Conservation (phyloP, 2,113 vertebrate genomes). For the Melanerpes aurifrons region DNA sequence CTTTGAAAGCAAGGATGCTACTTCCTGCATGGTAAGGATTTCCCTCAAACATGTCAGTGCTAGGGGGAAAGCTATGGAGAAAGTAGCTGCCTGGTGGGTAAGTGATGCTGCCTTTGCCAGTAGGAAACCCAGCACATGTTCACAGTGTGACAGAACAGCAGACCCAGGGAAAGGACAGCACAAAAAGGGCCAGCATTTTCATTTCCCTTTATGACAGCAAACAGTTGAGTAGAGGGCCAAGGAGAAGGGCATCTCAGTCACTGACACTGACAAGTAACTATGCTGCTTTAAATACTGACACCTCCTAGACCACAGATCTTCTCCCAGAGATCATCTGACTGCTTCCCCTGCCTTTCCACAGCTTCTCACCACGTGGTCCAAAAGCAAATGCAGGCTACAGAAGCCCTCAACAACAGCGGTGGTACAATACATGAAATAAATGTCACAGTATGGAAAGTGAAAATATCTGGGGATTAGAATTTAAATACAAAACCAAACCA, state of each 20-base stretch:
- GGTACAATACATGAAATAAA: neutral
- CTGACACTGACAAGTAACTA: rapidly evolving
- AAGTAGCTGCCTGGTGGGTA: neutral
- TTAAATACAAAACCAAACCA: neutral
- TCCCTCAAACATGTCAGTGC: neutral
- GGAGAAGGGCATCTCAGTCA: neutral
- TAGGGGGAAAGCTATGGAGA: neutral
- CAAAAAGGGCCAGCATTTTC: neutral
- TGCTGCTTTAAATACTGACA: neutral
- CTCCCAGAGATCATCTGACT: neutral
- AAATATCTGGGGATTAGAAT: neutral
- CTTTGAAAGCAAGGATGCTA: neutral
- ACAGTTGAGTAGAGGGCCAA: neutral
- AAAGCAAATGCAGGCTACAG: neutral
- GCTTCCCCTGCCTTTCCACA: neutral
- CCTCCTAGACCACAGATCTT: neutral
- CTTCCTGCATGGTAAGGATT: neutral
- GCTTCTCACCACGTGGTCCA: neutral
- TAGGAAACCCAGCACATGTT: neutral
- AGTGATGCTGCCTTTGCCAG: neutral
- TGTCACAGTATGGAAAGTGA: neutral
- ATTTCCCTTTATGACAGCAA: neutral
- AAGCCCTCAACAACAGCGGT: neutral
- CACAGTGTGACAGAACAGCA: neutral
- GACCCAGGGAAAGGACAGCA: neutral